Evolutionary conservation across 1,140 invertebrate species (phyloP).

Genomic region (Vollenhovia emeryi): DNA sequence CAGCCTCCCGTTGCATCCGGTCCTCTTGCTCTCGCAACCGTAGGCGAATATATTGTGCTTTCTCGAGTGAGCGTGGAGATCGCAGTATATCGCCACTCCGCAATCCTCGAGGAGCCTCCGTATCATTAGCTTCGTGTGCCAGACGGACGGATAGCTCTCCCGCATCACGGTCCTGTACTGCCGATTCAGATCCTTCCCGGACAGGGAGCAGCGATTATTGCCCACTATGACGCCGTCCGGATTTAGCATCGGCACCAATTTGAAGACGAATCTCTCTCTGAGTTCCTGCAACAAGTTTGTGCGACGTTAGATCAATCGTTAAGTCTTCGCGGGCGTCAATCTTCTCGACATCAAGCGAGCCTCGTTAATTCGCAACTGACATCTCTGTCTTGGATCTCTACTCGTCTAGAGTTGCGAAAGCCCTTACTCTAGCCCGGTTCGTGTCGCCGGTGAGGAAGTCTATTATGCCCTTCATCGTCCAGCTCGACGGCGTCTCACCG

Average conservation of each 20-base stretch:
- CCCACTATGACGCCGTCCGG: constrained; percentile 98
- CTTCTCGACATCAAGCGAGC: too few species aligned
- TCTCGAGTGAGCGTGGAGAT: constrained; percentile 97
- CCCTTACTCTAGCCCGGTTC: constrained; percentile 88
- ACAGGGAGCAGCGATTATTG: constrained; percentile 95
- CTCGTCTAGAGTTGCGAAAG: background rate
- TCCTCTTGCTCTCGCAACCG: constrained; percentile 95
- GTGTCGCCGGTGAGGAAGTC: constrained; percentile 95
- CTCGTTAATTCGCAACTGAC: background rate
- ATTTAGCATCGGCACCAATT: constrained; percentile 98
- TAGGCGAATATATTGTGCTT: constrained; percentile 98
- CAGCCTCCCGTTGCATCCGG: constrained; percentile 90
- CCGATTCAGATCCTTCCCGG: constrained; percentile 94
- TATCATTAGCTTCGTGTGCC: constrained; percentile 96
- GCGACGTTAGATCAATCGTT: background rate
- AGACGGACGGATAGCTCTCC: constrained; percentile 96
- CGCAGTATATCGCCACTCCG: constrained; percentile 96
- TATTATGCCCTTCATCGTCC: constrained; percentile 98
- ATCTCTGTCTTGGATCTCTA: background rate
- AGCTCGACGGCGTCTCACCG: constrained; percentile 97
- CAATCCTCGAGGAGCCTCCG: constrained; percentile 95
- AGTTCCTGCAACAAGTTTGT: constrained; percentile 87
- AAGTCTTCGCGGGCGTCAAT: background rate
- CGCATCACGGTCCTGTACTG: constrained; percentile 95
- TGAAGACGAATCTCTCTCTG: constrained; percentile 97